Conservation (phyloP, 2,113 vertebrate species). For the Nibea albiflora region DNA sequence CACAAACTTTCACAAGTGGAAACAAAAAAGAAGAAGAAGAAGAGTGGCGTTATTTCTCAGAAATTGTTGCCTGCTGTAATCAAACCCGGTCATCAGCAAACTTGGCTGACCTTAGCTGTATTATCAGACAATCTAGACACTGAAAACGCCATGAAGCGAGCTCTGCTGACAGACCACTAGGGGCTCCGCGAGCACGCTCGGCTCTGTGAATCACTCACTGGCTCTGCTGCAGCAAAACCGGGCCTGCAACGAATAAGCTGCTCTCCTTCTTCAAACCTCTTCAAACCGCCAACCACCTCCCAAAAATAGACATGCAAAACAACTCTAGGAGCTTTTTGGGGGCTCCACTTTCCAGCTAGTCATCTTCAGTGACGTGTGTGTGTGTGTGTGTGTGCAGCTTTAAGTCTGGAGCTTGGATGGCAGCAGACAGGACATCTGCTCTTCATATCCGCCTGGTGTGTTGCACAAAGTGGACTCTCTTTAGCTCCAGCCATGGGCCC, state of each 20-base stretch:
- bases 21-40: neutral
- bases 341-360: constrained; percentile 57
- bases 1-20: constrained; percentile 41
- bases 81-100: constrained; percentile 5
- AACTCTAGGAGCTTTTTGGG: constrained; percentile 27
- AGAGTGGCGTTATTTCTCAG: neutral
- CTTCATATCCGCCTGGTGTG: constrained; percentile 80
- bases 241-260: constrained; percentile 63
- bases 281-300: constrained; percentile 50
- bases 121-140: neutral
- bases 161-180: constrained; percentile 37
- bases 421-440: constrained; percentile 83
- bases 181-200: constrained; percentile 17
- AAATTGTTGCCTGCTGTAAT: constrained; percentile 1
- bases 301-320: constrained; percentile 47
- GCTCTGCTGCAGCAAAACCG: constrained; percentile 25
- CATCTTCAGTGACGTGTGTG: constrained; percentile 57
- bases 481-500: constrained; percentile 62
- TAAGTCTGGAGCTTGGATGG: constrained; percentile 64
- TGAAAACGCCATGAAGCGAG: neutral
- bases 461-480: constrained; percentile 81
- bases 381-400: constrained; percentile 26
- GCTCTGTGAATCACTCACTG: constrained; percentile 13
- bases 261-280: constrained; percentile 51
- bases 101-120: constrained; percentile 15